phyloP scores from a whole-genome alignment of 2,888 invertebrate genomes.

The Cephus pulcher region DNA sequence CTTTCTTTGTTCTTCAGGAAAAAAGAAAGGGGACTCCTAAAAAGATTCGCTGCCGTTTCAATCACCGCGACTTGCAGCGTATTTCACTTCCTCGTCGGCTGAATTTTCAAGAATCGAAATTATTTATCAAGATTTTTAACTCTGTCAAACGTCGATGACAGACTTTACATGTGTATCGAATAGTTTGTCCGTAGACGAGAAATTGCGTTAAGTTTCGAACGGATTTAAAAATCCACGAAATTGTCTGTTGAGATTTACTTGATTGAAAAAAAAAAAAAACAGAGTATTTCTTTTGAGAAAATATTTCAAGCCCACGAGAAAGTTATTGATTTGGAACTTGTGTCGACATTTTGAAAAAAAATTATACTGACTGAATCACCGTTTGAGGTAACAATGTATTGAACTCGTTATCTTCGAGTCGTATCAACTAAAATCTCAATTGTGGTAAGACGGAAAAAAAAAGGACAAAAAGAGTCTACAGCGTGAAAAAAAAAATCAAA shows the following conservation, averaged over 20 bases:
- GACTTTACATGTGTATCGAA: neutral
- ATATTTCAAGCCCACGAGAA: neutral
- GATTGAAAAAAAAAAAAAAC: neutral
- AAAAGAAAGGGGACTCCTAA: conserved; percentile 48
- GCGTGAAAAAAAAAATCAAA: neutral
- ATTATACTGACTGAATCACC: neutral
- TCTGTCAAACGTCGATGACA: neutral
- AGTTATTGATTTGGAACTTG: neutral
- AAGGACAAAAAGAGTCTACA: neutral
- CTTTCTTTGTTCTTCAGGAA: neutral
- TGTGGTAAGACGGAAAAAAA: conserved; percentile 3
- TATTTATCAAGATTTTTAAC: no score
- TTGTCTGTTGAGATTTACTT: neutral
- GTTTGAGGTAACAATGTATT: neutral
- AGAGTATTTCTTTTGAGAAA: neutral
- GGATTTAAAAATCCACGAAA: neutral
- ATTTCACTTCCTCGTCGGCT: neutral
- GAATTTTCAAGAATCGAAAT: neutral
- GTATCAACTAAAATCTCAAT: neutral
- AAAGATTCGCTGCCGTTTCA: conserved; percentile 29
- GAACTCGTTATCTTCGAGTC: neutral
- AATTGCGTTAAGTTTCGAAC: no score
- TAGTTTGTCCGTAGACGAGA: no score
- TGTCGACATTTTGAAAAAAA: neutral
- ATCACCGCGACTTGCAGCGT: neutral